Base-by-base conservation (phyloP, 2,113 vertebrate species). In the Crotophaga sulcirostris region DNA sequence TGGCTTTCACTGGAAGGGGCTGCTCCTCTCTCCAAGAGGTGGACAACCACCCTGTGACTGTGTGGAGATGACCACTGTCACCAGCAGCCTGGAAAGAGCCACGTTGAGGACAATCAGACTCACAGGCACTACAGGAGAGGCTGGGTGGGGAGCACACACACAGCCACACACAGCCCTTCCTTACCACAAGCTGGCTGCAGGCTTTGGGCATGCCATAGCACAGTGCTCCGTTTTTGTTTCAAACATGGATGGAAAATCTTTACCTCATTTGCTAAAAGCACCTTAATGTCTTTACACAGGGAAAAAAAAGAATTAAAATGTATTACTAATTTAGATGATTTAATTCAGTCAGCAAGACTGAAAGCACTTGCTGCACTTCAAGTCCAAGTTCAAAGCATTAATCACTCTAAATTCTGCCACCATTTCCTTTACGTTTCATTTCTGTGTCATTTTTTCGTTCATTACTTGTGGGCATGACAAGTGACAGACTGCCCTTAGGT, bases 211-310 rank as follows among this genome's bases (percentile, higher is more conserved):
- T 3, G 38, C 33, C 79, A 10, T 4, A 1, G 76, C 67, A 64
- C 67, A 29, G 9, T 3, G 40, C 51, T 89, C 38, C 12, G 0
- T 0, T 54, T 49, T 3, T 25, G 45, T 23, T 56, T 28, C 40
- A 42, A 45, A 54, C 26, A 4, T 0, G 13, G 82, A 75, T 38
- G 69, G 78, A 67, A 95, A 90, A 87, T 45, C 82, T 90, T 93
- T 47, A 63, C 70, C 52, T 95, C 82, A 87, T 90, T 90, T 93
- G 70, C 93, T 95, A 90, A 96, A 93, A 93, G 94, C 82, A 75
- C 23, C 67, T 90, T 25, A 59, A 78, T 63, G 33, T 38, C 90
- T 90, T 67, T 42, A 68, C 67, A 33, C 23, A 17, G 7, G 5
- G 3, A 36, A 33, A 67, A 33, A 34, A 23, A 40, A 31, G 14